Conservation (phyloP, 2,888 invertebrate genomes). For the Habrosyne pyritoides region DNA sequence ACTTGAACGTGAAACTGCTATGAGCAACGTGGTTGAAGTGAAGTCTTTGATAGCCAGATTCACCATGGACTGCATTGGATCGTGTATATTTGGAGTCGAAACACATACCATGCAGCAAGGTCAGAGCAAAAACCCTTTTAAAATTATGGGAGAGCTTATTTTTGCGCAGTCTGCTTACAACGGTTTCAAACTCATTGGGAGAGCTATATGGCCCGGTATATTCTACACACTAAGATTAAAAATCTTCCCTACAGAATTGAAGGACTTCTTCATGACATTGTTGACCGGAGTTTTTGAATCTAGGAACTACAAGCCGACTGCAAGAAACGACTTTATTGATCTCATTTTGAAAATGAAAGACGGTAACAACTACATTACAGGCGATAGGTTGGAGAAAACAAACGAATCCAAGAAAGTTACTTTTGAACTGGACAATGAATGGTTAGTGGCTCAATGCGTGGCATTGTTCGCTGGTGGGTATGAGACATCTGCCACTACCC, state of each 20-base stretch:
- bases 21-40: slow-evolving; percentile 13
- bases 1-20: slow-evolving; percentile 13
- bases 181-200: slow-evolving; percentile 7
- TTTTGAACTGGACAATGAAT: slow-evolving; percentile 50
- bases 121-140: slow-evolving; percentile 11
- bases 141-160: slow-evolving; percentile 9
- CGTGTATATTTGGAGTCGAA: slow-evolving; percentile 17
- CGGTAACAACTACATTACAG: slow-evolving; percentile 16
- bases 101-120: slow-evolving; percentile 16
- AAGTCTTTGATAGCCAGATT: slow-evolving; percentile 16
- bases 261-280: slow-evolving; percentile 10
- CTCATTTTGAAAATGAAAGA: slow-evolving; percentile 18
- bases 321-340: slow-evolving; percentile 29
- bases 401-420: slow-evolving; percentile 23
- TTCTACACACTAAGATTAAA: slow-evolving; percentile 17
- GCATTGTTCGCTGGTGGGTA: slow-evolving; percentile 60
- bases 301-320: slow-evolving; percentile 15
- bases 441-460: slow-evolving; percentile 74
- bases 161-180: not conserved
- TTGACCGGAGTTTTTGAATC: slow-evolving; percentile 9
- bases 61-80: slow-evolving; percentile 18
- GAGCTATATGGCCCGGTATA: slow-evolving; percentile 18
- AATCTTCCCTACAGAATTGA: slow-evolving; percentile 10
- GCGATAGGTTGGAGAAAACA: slow-evolving; percentile 23
- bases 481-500: slow-evolving; percentile 42